Base-by-base conservation (phyloP, 2,797 vertebrate species). In the Odontamblyopus lacepedii region DNA sequence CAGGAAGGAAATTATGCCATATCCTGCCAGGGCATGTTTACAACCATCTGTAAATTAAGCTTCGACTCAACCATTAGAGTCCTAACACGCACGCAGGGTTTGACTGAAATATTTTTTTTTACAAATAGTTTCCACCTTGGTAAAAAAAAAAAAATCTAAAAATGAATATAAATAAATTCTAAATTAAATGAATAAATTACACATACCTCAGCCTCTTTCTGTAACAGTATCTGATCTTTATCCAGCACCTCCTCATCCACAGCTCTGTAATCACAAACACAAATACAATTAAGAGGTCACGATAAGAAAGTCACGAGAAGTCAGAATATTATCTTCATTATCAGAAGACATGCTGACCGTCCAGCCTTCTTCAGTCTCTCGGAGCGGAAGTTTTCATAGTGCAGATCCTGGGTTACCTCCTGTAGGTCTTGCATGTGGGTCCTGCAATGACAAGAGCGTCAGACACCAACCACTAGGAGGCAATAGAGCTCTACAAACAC, bases 361-460 rank as follows among this genome's bases (percentile, higher is more conserved):
- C 96, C 95, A 8, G 92, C 94, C 76, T 88, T 92, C 80, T 98
- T 97, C 73, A 97, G 92, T 72, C 95, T 94, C 93, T 97, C 95
- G 0, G 96, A 96, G n/a, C 96, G 95, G 95, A 97, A 96, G 84
- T 96, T 98, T 90, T 97, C 96, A 0, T 96, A 97, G 85, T 96
- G 96, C 78, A 98, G 92, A 84, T 96, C 95, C 74, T 97, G 95
- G 77, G 95, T 96, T 69, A 97, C 95, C 82, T 96, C 95, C 91
- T 98, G 94, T 15, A 96, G 94, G 86, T 96, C 96, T 88, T 97
- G 95, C 95, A 96, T 96, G 88, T 97, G 96, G 0, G 95, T 98
- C 74, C 96, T 98, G 70, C 26, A 93, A 26, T 72, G 1, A 78
- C 44, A 77, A 6, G 74, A 63, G 75, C 59, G 78, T 11, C 72